Percentiles rank a stretch among this genome's conserved stretches.
Conservation (phyloP, 1,140 invertebrate species). For the Drosophila teissieri region DNA sequence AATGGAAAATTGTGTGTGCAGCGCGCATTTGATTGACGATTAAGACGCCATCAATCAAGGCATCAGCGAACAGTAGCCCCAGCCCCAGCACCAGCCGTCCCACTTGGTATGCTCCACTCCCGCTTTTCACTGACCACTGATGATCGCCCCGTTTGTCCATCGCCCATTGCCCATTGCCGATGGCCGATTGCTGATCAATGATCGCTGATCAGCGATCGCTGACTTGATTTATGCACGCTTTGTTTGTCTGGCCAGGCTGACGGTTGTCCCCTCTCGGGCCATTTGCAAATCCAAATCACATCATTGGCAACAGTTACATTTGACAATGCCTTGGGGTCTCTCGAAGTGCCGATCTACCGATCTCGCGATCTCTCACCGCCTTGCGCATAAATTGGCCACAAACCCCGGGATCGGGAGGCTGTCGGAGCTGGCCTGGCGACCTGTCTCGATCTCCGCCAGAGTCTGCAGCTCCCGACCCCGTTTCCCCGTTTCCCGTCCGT, state of each 20-base stretch:
- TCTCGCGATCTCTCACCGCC: slow-evolving; percentile 33
- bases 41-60: slow-evolving; percentile 83
- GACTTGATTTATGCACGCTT: slow-evolving; percentile 80
- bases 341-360: slow-evolving; percentile 33
- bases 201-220: slow-evolving; percentile 45
- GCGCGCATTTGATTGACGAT: slow-evolving; percentile 82
- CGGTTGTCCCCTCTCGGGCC: slow-evolving; percentile 51
- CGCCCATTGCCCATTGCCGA: slow-evolving; percentile 36
- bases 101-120: slow-evolving; percentile 2
- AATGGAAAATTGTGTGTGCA: slow-evolving; percentile 73
- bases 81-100: background rate
- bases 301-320: slow-evolving; percentile 78
- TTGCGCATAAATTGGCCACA: slow-evolving; percentile 74
- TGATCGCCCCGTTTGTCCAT: slow-evolving; percentile 5
- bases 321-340: slow-evolving; percentile 75
- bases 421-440: slow-evolving; percentile 22
- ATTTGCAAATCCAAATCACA: slow-evolving; percentile 83
- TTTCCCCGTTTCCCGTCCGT: slow-evolving; percentile 17
- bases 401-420: slow-evolving; percentile 16
- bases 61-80: slow-evolving; percentile 61
- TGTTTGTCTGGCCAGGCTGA: slow-evolving; percentile 52
- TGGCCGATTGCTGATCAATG: slow-evolving; percentile 42
- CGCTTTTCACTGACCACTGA: slow-evolving; percentile 25
- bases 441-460: slow-evolving; percentile 35
- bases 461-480: slow-evolving; percentile 13